Evolutionary conservation across 2,888 invertebrate species (phyloP), one percentile per base, ranked within the genome.

Genomic region (Aporophyla lueneburgensis): DNA sequence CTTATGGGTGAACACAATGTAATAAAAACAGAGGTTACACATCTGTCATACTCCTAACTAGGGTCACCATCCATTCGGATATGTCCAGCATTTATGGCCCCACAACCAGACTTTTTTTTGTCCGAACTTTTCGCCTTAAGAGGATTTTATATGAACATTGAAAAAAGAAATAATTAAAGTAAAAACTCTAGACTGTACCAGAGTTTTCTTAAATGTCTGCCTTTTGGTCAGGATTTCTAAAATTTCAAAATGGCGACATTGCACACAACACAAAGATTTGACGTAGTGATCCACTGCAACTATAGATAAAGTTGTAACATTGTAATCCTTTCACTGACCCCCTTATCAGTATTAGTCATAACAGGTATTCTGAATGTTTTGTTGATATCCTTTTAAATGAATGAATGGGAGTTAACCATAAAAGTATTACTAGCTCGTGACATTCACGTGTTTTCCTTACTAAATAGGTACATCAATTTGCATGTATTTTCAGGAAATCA

Each of bases 261-360:
- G 70, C 43, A 6, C 27, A 14, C 21, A n/a, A n/a, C 62, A 54
- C 2, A 43, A 72, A 72, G 49, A 72, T 67, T 43, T 63, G 59
- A 66, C 24, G n/a, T 58, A 59, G 16, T 68, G 33, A n/a, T 54
- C 66, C 27, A 51, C 14, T 40, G 51, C 70, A 66, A 49, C 33
- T 66, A 63, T 4, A 19, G 56, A 4, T 67, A n/a, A 5, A 46
- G 9, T 61, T 21, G 61, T 19, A 65, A 76, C 24, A 63, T 63
- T 19, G 67, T 67, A 53, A 49, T 76, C 71, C 63, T 84, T 80
- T 76, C 71, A 73, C 76, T 74, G 68, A 70, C 59, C 69, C 2
- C 21, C 58, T 66, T 71, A 43, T 58, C 63, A 12, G 21, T 70
- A 74, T 76, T 76, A 65, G 16, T 69, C 63, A 66, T 77, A 74